A percentile compares a stretch with the other conserved stretches of the same genome.
phyloP scores from a whole-genome alignment of 1,140 invertebrate species.

The Prorops nasuta region DNA sequence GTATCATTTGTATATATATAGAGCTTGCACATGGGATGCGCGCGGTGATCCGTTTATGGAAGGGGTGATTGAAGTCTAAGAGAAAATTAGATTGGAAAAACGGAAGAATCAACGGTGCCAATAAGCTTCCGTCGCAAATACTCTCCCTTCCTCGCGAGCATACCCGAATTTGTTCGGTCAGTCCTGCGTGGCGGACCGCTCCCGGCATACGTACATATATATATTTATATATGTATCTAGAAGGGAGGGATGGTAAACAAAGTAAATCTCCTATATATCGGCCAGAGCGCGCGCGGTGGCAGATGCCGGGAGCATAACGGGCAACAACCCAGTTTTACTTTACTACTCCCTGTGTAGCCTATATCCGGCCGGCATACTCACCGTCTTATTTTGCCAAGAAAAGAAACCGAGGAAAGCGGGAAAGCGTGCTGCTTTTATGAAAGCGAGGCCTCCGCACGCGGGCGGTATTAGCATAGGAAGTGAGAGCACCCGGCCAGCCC shows the following conservation, averaged over 20 bases:
- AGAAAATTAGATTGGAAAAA: no score
- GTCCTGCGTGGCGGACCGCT: slow-evolving; percentile 7
- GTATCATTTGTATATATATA: no score
- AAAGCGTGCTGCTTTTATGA: slow-evolving; percentile 31
- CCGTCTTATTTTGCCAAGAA: slow-evolving; percentile 32
- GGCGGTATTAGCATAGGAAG: slow-evolving; percentile 29
- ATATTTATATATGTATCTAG: slow-evolving; percentile 8
- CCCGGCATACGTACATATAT: slow-evolving; percentile 15
- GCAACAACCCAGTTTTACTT: neutral
- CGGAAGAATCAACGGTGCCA: no score
- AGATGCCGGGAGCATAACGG: slow-evolving; percentile 41
- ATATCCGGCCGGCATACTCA: slow-evolving; percentile 9
- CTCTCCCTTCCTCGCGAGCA: slow-evolving; percentile 7
- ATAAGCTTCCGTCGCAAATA: no score
- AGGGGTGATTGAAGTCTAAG: no score
- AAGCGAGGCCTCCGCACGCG: slow-evolving; percentile 15
- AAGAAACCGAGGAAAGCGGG: no score
- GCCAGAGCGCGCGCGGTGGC: slow-evolving; percentile 33
- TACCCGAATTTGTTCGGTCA: slow-evolving; percentile 46
- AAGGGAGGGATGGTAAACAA: slow-evolving; percentile 27
- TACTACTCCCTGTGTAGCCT: neutral
- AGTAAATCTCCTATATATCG: slow-evolving; percentile 37
- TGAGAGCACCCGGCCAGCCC: no score
- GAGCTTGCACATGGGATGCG: no score
- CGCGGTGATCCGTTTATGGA: no score